A percentile compares a stretch with the other conserved stretches of the same genome.
Evolutionary conservation across 1,140 invertebrate genomes (phyloP).

Genomic region (Drosophila busckii): DNA sequence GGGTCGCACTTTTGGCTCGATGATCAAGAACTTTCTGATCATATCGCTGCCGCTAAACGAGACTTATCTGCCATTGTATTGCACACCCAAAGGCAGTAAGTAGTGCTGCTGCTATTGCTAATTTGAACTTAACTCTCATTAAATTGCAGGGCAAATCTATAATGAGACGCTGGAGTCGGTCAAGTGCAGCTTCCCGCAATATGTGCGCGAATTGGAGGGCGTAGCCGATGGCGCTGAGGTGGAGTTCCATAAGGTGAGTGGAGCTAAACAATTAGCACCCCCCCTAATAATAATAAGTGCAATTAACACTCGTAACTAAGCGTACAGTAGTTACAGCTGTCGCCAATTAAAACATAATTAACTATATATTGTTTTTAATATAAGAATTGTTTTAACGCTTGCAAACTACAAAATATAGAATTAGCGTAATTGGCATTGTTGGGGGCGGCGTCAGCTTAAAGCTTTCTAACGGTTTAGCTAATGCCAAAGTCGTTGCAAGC

Average conservation of each 20-base stretch:
- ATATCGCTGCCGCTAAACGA: constrained; percentile 83
- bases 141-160: constrained; percentile 81
- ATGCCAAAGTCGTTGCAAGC: constrained; percentile 24
- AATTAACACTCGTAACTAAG: constrained; percentile 32
- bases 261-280: neutral
- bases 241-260: constrained; percentile 87
- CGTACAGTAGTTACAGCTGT: constrained; percentile 17
- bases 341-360: no score
- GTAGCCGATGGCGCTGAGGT: constrained; percentile 90
- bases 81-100: constrained; percentile 83
- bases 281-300: neutral
- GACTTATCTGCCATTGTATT: constrained; percentile 85
- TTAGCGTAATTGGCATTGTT: constrained; percentile 1
- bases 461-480: constrained; percentile 27
- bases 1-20: constrained; percentile 87
- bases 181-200: constrained; percentile 87
- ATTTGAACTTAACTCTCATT: no score
- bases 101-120: constrained; percentile 7
- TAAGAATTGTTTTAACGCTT: constrained; percentile 33
- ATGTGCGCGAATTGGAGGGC: constrained; percentile 90
- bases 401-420: constrained; percentile 3
- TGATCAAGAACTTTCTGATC: constrained; percentile 86
- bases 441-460: constrained; percentile 11
- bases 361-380: neutral
- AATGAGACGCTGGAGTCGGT: constrained; percentile 85